Percentiles rank a stretch among this genome's conserved stretches.
Conservation (phyloP, 2,113 vertebrate genomes). For the Callospermophilus lateralis region DNA sequence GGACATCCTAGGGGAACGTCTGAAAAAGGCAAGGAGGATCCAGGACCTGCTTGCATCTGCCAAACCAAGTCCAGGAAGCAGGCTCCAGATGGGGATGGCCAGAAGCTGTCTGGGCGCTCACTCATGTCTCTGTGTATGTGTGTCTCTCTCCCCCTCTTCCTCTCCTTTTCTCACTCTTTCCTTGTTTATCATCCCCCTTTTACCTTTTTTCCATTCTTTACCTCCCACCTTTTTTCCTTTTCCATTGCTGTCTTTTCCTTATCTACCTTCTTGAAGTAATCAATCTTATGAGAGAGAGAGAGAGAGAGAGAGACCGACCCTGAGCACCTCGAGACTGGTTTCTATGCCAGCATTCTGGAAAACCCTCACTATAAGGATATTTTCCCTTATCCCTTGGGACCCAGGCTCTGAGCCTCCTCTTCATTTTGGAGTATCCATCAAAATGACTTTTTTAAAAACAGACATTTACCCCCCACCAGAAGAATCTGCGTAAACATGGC, state of each 20-base stretch:
- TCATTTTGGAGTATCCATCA: constrained; percentile 86
- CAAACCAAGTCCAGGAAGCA: constrained; percentile 82
- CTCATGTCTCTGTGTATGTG: background rate
- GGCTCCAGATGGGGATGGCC: constrained; percentile 83
- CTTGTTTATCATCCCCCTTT: background rate
- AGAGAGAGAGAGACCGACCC: background rate
- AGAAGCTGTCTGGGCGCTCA: constrained; percentile 72
- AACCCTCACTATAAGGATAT: constrained; percentile 87
- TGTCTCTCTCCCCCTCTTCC: background rate
- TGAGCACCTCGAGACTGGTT: constrained; percentile 7
- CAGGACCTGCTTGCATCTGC: constrained; percentile 83
- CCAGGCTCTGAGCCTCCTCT: constrained; percentile 84
- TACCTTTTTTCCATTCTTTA: background rate
- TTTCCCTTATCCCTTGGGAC: constrained; percentile 83
- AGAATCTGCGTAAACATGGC: constrained; percentile 86
- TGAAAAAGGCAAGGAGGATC: constrained; percentile 83
- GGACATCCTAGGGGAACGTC: constrained; percentile 80
- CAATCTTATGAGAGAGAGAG: constrained; percentile 75
- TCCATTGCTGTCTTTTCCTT: background rate
- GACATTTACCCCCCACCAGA: constrained; percentile 80
- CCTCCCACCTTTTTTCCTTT: background rate
- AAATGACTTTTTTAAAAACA: constrained; percentile 84
- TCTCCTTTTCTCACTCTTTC: background rate
- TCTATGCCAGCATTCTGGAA: constrained; percentile 82
- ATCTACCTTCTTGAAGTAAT: constrained; percentile 69